A percentile compares a stretch with the other conserved stretches of the same genome.
phyloP scores from a whole-genome alignment of 2,888 invertebrate genomes.

The Oasisia sp. region DNA sequence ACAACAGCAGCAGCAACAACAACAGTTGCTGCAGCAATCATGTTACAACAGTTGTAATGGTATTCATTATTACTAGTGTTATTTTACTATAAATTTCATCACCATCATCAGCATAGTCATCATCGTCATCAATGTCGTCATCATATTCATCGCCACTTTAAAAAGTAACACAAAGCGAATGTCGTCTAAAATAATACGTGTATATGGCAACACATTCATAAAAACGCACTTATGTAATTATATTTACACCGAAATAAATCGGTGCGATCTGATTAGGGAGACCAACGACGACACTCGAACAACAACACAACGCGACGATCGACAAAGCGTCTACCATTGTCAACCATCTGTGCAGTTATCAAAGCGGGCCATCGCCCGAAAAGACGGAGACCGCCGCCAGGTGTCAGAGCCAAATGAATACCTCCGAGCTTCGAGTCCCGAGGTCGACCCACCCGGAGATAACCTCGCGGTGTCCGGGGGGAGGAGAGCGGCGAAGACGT shows the following conservation, averaged over 20 bases:
- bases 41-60: too few relatives aligned
- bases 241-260: too few relatives aligned
- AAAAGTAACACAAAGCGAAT: background rate
- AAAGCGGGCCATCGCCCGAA: background rate
- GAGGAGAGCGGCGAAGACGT: background rate
- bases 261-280: background rate
- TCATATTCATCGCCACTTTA: background rate
- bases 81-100: too few relatives aligned
- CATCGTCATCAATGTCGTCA: background rate
- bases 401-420: background rate
- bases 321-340: background rate
- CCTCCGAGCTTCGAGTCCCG: background rate
- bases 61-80: too few relatives aligned
- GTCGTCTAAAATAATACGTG: background rate
- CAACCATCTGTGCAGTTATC: background rate
- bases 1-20: background rate
- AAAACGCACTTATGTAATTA: too few relatives aligned
- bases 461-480: background rate
- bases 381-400: background rate
- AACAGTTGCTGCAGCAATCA: too few relatives aligned
- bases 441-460: background rate
- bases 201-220: background rate
- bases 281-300: background rate
- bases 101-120: background rate
- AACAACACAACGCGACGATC: background rate